phyloP scores from a whole-genome alignment of 1,140 invertebrate genomes.

The Lepidostoma basale region DNA sequence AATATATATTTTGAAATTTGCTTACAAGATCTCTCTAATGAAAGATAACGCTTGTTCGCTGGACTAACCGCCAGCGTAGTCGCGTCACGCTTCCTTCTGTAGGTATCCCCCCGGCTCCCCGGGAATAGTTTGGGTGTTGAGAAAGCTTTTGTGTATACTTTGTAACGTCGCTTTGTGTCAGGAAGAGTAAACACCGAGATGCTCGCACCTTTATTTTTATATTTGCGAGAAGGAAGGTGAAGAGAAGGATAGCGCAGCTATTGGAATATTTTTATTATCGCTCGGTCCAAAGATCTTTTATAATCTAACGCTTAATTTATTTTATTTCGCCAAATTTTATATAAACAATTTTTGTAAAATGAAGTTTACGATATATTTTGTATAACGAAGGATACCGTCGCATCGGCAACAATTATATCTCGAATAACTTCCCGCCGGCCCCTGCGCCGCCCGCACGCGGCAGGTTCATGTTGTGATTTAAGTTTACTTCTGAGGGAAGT shows the following conservation, averaged over 20 bases:
- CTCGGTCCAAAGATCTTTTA: conserved; percentile 27
- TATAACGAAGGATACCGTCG: not conserved
- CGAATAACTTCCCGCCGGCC: not conserved
- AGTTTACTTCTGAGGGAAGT: conserved; percentile 19
- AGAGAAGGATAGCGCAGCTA: conserved; percentile 5
- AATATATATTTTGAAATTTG: conserved; percentile 22
- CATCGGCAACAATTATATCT: not conserved
- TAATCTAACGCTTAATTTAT: conserved; percentile 21
- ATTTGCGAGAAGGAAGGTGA: conserved; percentile 15
- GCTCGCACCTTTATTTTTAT: conserved; percentile 33
- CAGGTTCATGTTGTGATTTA: conserved; percentile 19
- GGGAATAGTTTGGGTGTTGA: not conserved
- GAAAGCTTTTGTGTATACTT: not conserved
- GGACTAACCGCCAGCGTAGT: conserved; percentile 4
- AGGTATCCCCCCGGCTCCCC: not conserved
- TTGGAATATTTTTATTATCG: conserved; percentile 16
- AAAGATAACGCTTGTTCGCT: conserved; percentile 29
- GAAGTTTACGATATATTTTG: conserved; percentile 15
- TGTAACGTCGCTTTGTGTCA: not conserved
- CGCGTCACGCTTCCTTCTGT: conserved; percentile 1
- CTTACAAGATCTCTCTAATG: conserved; percentile 28
- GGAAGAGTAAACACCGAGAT: conserved; percentile 10
- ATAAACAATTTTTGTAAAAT: conserved; percentile 23
- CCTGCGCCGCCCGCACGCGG: not conserved
- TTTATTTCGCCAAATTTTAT: conserved; percentile 22